Conservation (phyloP, 2,113 vertebrate species). For the Hemiscyllium ocellatum region DNA sequence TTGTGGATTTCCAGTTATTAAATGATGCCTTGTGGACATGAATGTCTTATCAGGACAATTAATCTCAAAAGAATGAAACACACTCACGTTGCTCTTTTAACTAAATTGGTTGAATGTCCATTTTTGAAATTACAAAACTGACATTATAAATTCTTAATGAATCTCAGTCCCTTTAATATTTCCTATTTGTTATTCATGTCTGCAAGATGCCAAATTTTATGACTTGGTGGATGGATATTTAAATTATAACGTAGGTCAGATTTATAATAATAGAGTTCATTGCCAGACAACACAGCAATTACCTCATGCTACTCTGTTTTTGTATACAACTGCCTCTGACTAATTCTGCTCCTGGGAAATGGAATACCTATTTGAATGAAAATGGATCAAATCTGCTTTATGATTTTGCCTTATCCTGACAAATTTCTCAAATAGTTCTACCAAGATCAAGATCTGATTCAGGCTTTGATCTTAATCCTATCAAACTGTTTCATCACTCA, state of each 20-base stretch:
- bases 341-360: not conserved
- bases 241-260: not conserved
- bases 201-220: not conserved
- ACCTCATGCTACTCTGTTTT: not conserved
- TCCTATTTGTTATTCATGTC: not conserved
- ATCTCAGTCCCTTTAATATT: not conserved
- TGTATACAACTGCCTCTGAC: not conserved
- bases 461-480: not conserved
- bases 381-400: not conserved
- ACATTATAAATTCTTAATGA: not conserved
- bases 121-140: not conserved
- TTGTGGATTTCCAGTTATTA: constrained; percentile 27
- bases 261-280: not conserved
- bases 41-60: not conserved
- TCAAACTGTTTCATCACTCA: not conserved
- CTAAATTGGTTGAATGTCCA: not conserved
- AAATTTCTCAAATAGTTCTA: not conserved
- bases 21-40: constrained; percentile 18
- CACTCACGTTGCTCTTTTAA: not conserved
- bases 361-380: not conserved
- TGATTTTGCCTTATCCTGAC: not conserved
- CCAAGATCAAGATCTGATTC: not conserved
- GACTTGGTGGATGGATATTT: not conserved
- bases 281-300: not conserved
- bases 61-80: not conserved